Percentiles rank a stretch among this genome's conserved stretches.
These are phyloP conservation scores for Autographa gamma DNA, from an alignment of 2,888 invertebrate species.

Conservation along the genomic window DNA sequence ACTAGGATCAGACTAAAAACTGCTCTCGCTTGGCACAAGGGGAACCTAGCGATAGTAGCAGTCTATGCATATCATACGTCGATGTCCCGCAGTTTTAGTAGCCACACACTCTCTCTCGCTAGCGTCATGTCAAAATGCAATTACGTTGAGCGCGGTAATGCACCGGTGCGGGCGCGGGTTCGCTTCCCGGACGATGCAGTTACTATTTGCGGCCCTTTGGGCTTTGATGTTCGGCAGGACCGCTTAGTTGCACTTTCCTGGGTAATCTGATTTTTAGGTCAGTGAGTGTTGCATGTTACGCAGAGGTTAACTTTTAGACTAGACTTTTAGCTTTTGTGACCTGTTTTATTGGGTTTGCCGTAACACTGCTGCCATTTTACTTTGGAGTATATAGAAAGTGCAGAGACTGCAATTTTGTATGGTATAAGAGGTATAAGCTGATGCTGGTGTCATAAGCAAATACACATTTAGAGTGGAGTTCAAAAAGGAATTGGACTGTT, in stretches of 20 bases:
- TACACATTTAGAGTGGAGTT: too few species aligned
- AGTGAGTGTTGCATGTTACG: background rate
- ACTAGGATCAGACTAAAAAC: too few species aligned
- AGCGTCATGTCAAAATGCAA: conserved; percentile 58
- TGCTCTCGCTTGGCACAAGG: too few species aligned
- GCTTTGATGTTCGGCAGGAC: conserved; percentile 29
- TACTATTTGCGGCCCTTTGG: conserved; percentile 42
- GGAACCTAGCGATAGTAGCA: too few species aligned
- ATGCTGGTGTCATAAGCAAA: too few species aligned
- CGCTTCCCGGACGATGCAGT: conserved; percentile 43
- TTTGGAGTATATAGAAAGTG: too few species aligned
- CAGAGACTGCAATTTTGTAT: too few species aligned
- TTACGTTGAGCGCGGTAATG: conserved; percentile 54
- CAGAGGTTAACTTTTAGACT: background rate
- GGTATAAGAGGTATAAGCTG: too few species aligned
- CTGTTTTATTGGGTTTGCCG: background rate
- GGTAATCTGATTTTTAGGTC: conserved; percentile 40
- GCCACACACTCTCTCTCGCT: conserved; percentile 31
- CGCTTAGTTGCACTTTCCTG: conserved; percentile 27
- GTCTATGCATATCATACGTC: too few species aligned
- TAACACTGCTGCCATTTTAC: background rate
- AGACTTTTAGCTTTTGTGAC: background rate
- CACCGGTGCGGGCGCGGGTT: conserved; percentile 26
- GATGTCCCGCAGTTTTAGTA: conserved; percentile 10
- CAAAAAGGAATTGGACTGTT: too few species aligned